A percentile compares a stretch with the other conserved stretches of the same genome.
phyloP scores from a whole-genome alignment of 1,140 invertebrate species.

The Zaprionus taronus region DNA sequence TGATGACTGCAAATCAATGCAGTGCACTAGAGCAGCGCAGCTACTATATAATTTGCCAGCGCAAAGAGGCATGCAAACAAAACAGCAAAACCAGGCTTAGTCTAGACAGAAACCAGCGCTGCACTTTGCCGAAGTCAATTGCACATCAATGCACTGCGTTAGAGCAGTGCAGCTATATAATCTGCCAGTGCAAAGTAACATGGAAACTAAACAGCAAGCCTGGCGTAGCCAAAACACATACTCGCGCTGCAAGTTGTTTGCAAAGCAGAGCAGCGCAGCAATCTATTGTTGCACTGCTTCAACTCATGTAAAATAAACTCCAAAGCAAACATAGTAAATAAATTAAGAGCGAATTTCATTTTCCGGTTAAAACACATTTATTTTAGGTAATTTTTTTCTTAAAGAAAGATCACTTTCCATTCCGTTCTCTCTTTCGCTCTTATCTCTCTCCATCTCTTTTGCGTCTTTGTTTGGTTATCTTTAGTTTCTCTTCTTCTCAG shows the following conservation, averaged over 20 bases:
- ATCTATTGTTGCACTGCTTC: background rate
- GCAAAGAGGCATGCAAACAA: no score
- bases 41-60: background rate
- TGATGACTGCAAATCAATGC: background rate
- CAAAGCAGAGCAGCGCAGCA: background rate
- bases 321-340: no score
- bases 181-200: no score
- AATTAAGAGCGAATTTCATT: background rate
- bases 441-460: background rate
- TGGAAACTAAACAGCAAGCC: no score
- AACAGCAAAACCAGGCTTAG: no score
- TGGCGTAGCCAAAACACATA: no score
- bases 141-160: no score
- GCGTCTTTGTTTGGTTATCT: background rate
- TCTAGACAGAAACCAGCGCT: no score
- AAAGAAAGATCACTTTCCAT: slow-evolving; percentile 38
- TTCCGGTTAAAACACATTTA: slow-evolving; percentile 22
- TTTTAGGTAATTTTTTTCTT: slow-evolving; percentile 30
- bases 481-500: slow-evolving; percentile 2
- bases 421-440: slow-evolving; percentile 4
- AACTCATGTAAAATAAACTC: background rate
- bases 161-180: no score
- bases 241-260: background rate
- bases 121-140: no score
- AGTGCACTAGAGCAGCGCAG: background rate